Base-by-base conservation (phyloP, 2,888 invertebrate species). In the Cactoblastis cactorum region DNA sequence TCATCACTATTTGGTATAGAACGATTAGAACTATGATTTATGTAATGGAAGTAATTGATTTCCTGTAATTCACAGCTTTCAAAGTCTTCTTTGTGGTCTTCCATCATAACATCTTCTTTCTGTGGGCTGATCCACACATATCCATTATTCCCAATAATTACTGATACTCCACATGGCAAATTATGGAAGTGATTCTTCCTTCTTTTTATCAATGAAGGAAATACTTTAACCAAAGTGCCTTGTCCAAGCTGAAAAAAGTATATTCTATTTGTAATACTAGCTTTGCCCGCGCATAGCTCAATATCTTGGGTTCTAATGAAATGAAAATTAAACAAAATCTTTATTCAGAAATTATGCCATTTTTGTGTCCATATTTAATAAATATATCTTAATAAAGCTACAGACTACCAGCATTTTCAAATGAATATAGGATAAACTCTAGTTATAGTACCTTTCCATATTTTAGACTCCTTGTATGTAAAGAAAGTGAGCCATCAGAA, bases 401-500 rank as follows among this genome's bases (percentile, higher is more conserved):
- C n/a, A n/a, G n/a, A n/a, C n/a, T n/a, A n/a, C n/a, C n/a, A n/a
- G n/a, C n/a, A n/a, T n/a, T n/a, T n/a, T n/a, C n/a, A n/a, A n/a
- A n/a, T n/a, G n/a, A n/a, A n/a, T n/a, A n/a, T n/a, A n/a, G n/a
- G n/a, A n/a, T n/a, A n/a, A n/a, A n/a, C n/a, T n/a, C n/a, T n/a
- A n/a, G n/a, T n/a, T n/a, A n/a, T n/a, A n/a, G n/a, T 79, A 96
- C 94, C 91, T 99, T 99, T 52, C 99, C 99, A 91, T 99, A 99
- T 74, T 97, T 98, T 52, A 98, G 91, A 83, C 97, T 98, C 74
- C 99, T 93, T 0, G 99, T 98, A 73, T 99, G 98, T 11, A 99
- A 83, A 0, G 97, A 96, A 14, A 99, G 83, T 0, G 96, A 94
- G 1, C 99, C 98, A 85, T 99, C 99, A 48, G 94, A 92, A 74